Conservation (phyloP, 1,140 invertebrate genomes). For the Bradysia coprophila region DNA sequence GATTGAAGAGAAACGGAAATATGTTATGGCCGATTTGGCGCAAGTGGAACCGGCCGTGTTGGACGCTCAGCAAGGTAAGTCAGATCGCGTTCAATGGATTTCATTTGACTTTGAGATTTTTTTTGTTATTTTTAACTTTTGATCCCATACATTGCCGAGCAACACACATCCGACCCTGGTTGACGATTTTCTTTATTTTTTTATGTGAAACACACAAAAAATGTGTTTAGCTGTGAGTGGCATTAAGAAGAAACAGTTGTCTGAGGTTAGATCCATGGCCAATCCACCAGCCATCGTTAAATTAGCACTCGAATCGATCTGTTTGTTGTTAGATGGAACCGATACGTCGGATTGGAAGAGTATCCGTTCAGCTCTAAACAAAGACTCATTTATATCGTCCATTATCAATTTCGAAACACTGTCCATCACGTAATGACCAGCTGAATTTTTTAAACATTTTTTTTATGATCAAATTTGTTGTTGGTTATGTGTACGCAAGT, state of each 20-base stretch:
- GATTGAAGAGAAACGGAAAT: conserved; percentile 80
- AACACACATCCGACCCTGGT: too few relatives aligned
- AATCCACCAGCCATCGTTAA: conserved; percentile 88
- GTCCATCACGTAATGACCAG: conserved; percentile 82
- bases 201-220: background rate
- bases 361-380: conserved; percentile 82
- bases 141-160: background rate
- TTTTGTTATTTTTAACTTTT: conserved; percentile 1
- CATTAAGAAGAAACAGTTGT: conserved; percentile 91
- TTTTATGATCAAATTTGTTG: too few relatives aligned
- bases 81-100: conserved; percentile 8
- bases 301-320: conserved; percentile 88
- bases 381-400: conserved; percentile 95
- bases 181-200: too few relatives aligned
- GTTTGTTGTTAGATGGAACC: conserved; percentile 59
- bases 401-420: conserved; percentile 97
- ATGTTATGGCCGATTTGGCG: conserved; percentile 87
- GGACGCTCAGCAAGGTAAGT: conserved; percentile 90
- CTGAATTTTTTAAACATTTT: too few relatives aligned
- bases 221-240: conserved; percentile 77
- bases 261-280: conserved; percentile 86
- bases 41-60: conserved; percentile 97
- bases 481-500: too few relatives aligned
- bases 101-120: conserved; percentile 4
- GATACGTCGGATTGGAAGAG: conserved; percentile 69